Evolutionary conservation across 92 coral and sea anemone species (phyloP).

Genomic region (Phenganax subtilis): DNA sequence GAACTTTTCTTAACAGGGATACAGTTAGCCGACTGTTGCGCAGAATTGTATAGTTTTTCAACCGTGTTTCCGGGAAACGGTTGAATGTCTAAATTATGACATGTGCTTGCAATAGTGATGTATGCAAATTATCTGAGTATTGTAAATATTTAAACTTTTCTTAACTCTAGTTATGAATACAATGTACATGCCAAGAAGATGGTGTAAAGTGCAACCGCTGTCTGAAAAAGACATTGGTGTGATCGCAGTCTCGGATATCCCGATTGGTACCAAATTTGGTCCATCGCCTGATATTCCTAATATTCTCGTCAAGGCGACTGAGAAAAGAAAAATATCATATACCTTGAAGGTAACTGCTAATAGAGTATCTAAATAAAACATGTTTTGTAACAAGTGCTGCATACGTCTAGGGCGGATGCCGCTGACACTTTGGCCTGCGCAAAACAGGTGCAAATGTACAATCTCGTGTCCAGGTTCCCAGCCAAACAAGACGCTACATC

Average conservation of each 20-base stretch:
- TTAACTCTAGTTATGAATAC: conserved; percentile 8
- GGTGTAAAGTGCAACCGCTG: conserved; percentile 21
- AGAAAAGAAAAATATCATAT: conserved; percentile 63
- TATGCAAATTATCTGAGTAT: background rate
- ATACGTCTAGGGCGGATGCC: too few species aligned
- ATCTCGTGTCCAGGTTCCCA: too few species aligned
- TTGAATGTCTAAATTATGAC: background rate
- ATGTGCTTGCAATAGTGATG: background rate
- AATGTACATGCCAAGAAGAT: conserved; percentile 31
- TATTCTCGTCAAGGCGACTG: conserved; percentile 63
- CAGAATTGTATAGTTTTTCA: background rate
- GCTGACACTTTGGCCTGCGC: too few species aligned
- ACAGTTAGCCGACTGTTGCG: too few species aligned
- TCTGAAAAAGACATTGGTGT: conserved; percentile 56
- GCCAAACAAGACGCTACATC: too few species aligned
- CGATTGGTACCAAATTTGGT: conserved; percentile 67
- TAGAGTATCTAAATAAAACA: too few species aligned
- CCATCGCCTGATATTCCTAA: conserved; percentile 70
- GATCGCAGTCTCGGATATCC: conserved; percentile 65
- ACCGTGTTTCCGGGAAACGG: background rate
- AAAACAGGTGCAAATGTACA: too few species aligned
- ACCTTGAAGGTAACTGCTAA: conserved; percentile 55
- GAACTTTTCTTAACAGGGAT: background rate
- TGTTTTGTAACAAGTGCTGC: too few species aligned
- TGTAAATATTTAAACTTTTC: background rate